A percentile compares a stretch with the other conserved stretches of the same genome.
Evolutionary conservation across 2,888 invertebrate species (phyloP).

Genomic region (Smittia aterrima): DNA sequence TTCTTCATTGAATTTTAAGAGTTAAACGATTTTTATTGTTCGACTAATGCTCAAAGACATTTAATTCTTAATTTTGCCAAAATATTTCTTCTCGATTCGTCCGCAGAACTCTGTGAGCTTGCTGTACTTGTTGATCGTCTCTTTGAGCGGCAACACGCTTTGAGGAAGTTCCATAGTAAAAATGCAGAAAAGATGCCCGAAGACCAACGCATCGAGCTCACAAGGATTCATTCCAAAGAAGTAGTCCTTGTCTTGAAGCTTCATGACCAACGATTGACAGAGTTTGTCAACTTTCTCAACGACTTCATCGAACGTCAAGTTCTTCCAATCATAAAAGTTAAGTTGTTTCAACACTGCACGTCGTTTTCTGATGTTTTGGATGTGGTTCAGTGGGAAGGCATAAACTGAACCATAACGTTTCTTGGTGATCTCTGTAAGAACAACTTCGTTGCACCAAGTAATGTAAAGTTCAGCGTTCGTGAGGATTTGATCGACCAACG

Average conservation of each 20-base stretch:
- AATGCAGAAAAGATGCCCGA: constrained; percentile 95
- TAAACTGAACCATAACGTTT: constrained; percentile 84
- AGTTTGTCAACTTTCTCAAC: constrained; percentile 63
- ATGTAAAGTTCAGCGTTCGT: constrained; percentile 90
- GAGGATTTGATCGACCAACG: constrained; percentile 82
- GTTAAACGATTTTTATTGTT: constrained; percentile 1
- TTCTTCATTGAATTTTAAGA: no score
- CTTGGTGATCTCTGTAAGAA: constrained; percentile 77
- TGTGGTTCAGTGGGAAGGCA: constrained; percentile 86
- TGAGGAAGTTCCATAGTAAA: constrained; percentile 86
- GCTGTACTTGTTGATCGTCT: constrained; percentile 72
- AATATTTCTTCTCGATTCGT: constrained; percentile 79
- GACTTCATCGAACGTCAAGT: constrained; percentile 76
- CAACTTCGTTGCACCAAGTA: constrained; percentile 80
- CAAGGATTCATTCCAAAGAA: constrained; percentile 87
- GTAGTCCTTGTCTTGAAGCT: constrained; percentile 74
- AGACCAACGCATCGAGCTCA: constrained; percentile 92
- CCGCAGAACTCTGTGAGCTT: constrained; percentile 79
- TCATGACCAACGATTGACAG: constrained; percentile 84
- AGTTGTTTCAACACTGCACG: constrained; percentile 68
- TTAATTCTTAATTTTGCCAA: constrained; percentile 48
- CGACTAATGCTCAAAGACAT: not conserved
- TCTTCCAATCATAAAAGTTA: constrained; percentile 77
- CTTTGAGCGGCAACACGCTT: constrained; percentile 65
- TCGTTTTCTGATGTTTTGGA: constrained; percentile 72